Base-by-base conservation (phyloP, 2,113 vertebrate species). In the Strix uralensis region DNA sequence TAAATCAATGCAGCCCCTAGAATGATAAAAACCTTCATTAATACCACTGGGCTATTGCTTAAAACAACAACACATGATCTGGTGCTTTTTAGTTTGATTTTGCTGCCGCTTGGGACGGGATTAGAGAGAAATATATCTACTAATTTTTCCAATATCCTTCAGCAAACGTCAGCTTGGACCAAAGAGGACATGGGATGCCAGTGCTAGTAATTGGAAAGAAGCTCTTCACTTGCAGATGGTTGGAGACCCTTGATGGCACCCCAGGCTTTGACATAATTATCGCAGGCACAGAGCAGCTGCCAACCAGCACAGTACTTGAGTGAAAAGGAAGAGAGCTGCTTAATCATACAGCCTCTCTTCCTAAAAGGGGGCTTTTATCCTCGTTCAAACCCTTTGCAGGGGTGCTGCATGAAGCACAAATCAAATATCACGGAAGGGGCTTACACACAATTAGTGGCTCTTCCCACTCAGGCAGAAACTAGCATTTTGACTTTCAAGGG, bases 61-160 rank as follows among this genome's bases (percentile, higher is more conserved):
- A 73, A 95, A 96, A 96, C 95, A 95, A 71, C 83, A 98, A 90
- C 82, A 92, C 78, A 46, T 1, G 1, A 92, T 55, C 72, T 51
- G 57, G 20, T 61, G 42, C 71, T 83, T 89, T 83, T 73, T 12
- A 58, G 83, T 63, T 92, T 90, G 96, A 94, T 94, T 90, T 62
- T 57, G 61, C 79, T 84, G 85, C 79, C 81, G 5, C 87, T 54
- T 79, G 95, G 95, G 96, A 85, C n/a, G 61, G 90, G 92, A 96
- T 97, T 94, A 97, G 86, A 89, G 82, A 73, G 86, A 92, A 95
- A 89, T 40, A 73, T 21, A 74, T 77, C 85, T 51, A 23, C 88
- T 96, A 92, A 96, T 92, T 91, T 92, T 92, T 88, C 93, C 92
- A 90, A 93, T 85, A 95, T 96, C 95, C 96, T 96, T 94, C 92